Base-by-base conservation (phyloP, 2,113 vertebrate genomes). In the Zosterops lateralis region DNA sequence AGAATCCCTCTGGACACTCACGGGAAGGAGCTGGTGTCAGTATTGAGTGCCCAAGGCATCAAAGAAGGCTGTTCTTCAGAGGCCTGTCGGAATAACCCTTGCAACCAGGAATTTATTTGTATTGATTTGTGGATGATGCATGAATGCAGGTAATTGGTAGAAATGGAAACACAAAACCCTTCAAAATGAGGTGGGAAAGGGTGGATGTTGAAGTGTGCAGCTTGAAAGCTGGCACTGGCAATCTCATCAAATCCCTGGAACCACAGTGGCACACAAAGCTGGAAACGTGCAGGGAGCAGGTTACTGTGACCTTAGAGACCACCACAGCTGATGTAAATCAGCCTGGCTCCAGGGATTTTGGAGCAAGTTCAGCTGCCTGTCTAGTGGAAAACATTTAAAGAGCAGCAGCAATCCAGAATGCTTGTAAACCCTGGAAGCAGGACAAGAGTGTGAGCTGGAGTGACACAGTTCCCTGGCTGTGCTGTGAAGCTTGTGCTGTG, bases 61-160 rank as follows among this genome's bases (percentile, higher is more conserved):
- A 98, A 95, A 54, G 90, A 91, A 81, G 98, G 98, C 50, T 99
- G 98, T 87, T 97, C 96, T 32, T 99, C 99, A 1, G 98, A 98
- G 87, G 98, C 98, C 78, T 99, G 98, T 96, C 98, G 97, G 89
- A 98, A 87, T 90, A 98, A 98, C 93, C 98, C 98, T 20, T 99
- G 98, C 70, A 98, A 94, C 92, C 97, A 97, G 40, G 98, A 98
- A 62, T 98, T 98, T 93, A 97, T 98, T 86, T 99, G 98, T 40
- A 97, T 98, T 56, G 98, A 99, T 97, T 91, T 99, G 92, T 99
- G 99, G 98, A 98, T 98, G 97, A 98, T 98, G 81, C 98, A 99
- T 12, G 98, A 99, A 96, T 99, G 98, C 98, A 98, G 98, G 98
- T 99, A 97, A 94, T 28, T 80, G 29, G 32, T 84, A 53, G n/a